phyloP scores from a whole-genome alignment of 2,797 vertebrate species.

The Propithecus perrieri region DNA sequence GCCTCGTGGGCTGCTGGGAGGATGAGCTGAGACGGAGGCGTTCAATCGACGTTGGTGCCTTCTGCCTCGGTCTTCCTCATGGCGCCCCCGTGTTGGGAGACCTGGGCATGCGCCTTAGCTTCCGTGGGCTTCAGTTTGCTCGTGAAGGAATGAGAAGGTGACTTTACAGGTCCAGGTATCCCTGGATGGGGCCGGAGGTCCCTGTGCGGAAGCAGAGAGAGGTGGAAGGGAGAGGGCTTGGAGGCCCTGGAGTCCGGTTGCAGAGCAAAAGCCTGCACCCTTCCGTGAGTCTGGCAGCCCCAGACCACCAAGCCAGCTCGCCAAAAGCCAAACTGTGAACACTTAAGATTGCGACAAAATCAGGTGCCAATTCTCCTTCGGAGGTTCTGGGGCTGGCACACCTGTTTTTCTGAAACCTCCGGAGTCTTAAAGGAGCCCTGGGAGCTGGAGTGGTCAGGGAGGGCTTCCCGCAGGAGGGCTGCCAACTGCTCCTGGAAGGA shows the following conservation, averaged over 20 bases:
- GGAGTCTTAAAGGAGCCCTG: not conserved
- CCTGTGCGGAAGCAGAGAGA: not conserved
- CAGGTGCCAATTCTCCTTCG: not conserved
- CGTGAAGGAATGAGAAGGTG: not conserved
- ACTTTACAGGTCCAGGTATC: not conserved
- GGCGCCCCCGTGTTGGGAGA: not conserved
- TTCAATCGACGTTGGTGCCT: rapidly evolving
- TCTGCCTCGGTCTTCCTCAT: not conserved
- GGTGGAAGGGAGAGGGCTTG: not conserved
- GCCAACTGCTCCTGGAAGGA: not conserved
- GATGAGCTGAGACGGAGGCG: not conserved
- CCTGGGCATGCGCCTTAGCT: not conserved
- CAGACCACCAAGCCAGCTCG: no score
- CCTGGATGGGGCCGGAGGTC: not conserved
- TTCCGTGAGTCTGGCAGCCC: not conserved
- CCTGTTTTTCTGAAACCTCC: not conserved
- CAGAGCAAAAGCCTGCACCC: rapidly evolving
- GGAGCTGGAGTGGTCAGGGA: not conserved
- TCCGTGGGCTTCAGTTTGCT: not conserved
- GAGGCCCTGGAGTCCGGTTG: not conserved
- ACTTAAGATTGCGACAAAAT: not conserved
- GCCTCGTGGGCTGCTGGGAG: not conserved
- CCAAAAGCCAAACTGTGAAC: not conserved
- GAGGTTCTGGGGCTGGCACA: not conserved
- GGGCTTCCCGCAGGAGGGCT: not conserved